Evolutionary conservation across 2,797 vertebrate species (phyloP), one percentile per base, ranked within the genome.

Genomic region (Liasis olivaceus): DNA sequence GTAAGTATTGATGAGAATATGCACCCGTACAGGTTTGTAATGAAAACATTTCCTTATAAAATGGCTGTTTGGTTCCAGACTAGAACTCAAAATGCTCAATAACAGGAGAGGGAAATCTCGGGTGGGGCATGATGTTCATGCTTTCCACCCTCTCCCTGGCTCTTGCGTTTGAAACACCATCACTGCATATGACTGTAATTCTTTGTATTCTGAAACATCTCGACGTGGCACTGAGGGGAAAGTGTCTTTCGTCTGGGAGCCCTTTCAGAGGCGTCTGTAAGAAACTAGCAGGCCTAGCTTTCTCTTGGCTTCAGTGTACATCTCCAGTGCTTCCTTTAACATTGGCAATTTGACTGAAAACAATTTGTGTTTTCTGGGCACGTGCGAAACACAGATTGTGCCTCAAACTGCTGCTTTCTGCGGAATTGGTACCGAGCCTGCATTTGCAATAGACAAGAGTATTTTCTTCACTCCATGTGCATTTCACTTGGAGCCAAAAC

Each of bases 1-100:
- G 92, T 81, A 96, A 91, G 91, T 90, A 91, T 93, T 93, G 90
- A 92, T 91, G 91, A 63, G 64, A 91, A 92, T 85, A 88, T 54
- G 6, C 14, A 36, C 5, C n/a, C 20, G 12, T 20, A n/a, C 7
- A 42, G 63, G 51, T 47, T 20, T 72, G 24, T 3, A 42, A 17
- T 28, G 20, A 64, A 17, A 63, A 24, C 5, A 64, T 63, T 63
- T 28, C 24, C 14, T 88, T 62, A 47, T 24, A 47, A 88, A 62
- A 63, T 47, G 62, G 42, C 51, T 11, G 17, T 17, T 20, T 58
- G 62, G 15, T 62, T 89, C 58, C 31, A 15, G 26, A 36, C 9
- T 11, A 9, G n/a, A n/a, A 36, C 47, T 85, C n/a, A 15, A 54
- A 9, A 9, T 28, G n/a, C 26, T n/a, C 1, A 24, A 4, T 42